Evolutionary conservation across 1,140 invertebrate genomes (phyloP).

Genomic region (Drosophila guanche): DNA sequence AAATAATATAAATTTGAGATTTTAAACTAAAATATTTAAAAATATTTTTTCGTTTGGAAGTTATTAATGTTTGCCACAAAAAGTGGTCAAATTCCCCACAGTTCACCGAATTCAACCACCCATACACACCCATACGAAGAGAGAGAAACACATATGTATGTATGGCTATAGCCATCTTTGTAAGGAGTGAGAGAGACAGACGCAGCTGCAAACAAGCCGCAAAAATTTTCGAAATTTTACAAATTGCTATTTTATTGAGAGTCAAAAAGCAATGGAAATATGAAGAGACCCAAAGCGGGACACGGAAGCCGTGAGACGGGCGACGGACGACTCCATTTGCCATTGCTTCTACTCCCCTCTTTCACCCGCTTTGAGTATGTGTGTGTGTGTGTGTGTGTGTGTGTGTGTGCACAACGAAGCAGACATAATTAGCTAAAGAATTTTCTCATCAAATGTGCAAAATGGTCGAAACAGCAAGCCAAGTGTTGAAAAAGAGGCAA

Average conservation of each 20-base stretch:
- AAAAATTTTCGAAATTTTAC: constrained; percentile 68
- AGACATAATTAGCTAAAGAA: constrained; percentile 75
- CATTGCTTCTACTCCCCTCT: constrained; percentile 12
- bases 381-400: constrained; percentile 8
- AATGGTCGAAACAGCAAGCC: constrained; percentile 41
- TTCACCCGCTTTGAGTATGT: background rate
- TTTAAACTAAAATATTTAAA: no score
- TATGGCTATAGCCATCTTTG: no score
- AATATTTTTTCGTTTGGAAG: no score
- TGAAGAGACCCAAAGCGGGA: constrained; percentile 19
- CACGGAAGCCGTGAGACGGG: no score
- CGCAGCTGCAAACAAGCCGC: constrained; percentile 59
- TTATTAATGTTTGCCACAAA: no score
- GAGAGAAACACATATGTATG: background rate
- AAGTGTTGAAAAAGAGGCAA: constrained; percentile 47
- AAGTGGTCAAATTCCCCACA: no score
- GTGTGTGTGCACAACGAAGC: constrained; percentile 62
- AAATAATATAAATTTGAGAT: no score
- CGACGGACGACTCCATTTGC: constrained; percentile 52
- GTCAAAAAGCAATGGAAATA: constrained; percentile 48
- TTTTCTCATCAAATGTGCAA: constrained; percentile 78
- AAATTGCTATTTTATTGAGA: constrained; percentile 70
- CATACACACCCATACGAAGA: constrained; percentile 6
- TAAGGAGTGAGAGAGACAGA: constrained; percentile 1
- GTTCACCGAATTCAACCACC: background rate